Evolutionary conservation across 2,888 invertebrate species (phyloP), one percentile per base, ranked within the genome.

Genomic region (Coelopa pilipes): DNA sequence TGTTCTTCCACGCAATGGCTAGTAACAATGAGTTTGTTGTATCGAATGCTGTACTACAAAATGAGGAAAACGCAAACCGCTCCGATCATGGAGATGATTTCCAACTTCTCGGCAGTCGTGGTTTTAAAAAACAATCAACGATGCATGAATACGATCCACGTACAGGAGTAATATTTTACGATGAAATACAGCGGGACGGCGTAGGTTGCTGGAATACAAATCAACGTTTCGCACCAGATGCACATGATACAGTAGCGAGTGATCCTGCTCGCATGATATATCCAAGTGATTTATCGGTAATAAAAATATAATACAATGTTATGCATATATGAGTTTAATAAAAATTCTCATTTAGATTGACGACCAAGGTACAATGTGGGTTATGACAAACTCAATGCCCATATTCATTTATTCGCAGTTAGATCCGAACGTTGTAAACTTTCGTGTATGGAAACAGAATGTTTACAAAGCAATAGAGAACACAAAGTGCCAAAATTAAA

Each of bases 1-100:
- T 93, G 0, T 94, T 91, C 87, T 95, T 95, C 89, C 95, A 95
- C 82, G 90, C 95, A 0, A 90, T 95, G 90, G 90, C 93, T 62
- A 87, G 94, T 79, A 91, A 89, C 11, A 90, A 92, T 73, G 92
- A 94, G 86, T 94, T 93, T 83, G 86, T 89, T 0, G 93, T 94
- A 0, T 91, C 92, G 19, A 93, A 93, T 0, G 89, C 89, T 47
- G 87, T 93, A 5, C 79, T 93, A 34, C 88, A 90, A 82, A 87
- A 92, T 84, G 88, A 89, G 79, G 87, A 88, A 0, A 84, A 89
- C 76, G 89, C 91, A 0, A 89, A 89, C 0, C 87, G 90, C 57
- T 86, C 87, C 0, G 89, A 89, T 78, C 90, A 90, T 79, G 90
- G 88, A 67, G 80, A 86, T 59, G 90, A 91, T 80, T 92, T 92